Conservation (phyloP, 2,888 invertebrate genomes). For the Adela reaumurella region DNA sequence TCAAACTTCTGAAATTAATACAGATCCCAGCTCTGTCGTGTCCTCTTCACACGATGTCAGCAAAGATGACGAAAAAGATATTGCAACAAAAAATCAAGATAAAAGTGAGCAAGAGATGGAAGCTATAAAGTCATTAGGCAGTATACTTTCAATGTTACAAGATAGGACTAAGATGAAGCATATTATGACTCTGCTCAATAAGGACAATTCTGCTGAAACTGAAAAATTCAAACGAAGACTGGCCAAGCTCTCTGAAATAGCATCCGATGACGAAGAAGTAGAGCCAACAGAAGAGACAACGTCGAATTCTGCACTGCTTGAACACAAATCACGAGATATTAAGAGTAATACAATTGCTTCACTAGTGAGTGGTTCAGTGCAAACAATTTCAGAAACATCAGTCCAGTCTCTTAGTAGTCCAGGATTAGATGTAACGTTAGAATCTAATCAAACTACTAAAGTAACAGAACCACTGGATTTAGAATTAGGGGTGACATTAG, state of each 20-base stretch:
- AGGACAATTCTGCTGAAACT: constrained; percentile 35
- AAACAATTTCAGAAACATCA: too few species aligned
- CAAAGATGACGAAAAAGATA: constrained; percentile 17
- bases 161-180: constrained; percentile 49
- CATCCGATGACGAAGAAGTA: constrained; percentile 45
- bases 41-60: constrained; percentile 24
- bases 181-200: constrained; percentile 35
- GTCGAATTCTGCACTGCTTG: too few species aligned
- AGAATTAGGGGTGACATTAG: too few species aligned
- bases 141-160: constrained; percentile 34
- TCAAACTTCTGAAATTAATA: constrained; percentile 27
- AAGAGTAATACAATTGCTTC: too few species aligned
- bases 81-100: constrained; percentile 7
- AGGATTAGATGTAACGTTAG: too few species aligned
- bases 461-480: too few species aligned
- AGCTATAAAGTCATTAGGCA: constrained; percentile 24
- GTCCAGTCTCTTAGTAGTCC: too few species aligned
- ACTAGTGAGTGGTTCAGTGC: too few species aligned
- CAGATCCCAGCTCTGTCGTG: constrained; percentile 24
- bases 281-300: too few species aligned
- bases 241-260: constrained; percentile 53
- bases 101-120: neutral
- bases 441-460: too few species aligned
- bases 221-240: constrained; percentile 56
- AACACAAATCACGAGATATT: too few species aligned